Evolutionary conservation across 2,113 vertebrate genomes (phyloP).

Genomic region (Nyctibius bracteatus): DNA sequence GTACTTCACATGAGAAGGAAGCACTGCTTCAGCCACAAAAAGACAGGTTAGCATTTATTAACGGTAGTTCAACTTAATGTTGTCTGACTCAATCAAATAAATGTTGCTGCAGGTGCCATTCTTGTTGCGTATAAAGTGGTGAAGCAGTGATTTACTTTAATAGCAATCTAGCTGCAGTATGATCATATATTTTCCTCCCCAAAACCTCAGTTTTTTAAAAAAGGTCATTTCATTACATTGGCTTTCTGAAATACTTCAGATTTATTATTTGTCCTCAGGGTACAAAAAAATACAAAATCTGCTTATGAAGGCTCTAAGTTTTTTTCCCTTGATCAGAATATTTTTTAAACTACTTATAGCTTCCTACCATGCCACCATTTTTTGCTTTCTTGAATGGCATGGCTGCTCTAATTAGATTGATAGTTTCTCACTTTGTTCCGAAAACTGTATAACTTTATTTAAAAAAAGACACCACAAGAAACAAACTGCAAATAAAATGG

Average conservation of each 20-base stretch:
- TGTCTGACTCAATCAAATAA: background rate
- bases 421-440: background rate
- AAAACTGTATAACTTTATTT: background rate
- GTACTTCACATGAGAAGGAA: background rate
- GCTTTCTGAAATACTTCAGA: slow-evolving; percentile 16
- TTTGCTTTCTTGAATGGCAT: background rate
- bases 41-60: background rate
- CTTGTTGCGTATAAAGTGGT: background rate
- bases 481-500: background rate
- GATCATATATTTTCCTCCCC: background rate
- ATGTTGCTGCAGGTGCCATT: background rate
- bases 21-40: background rate
- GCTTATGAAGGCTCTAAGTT: background rate
- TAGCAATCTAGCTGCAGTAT: background rate
- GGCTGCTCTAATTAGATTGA: slow-evolving; percentile 2
- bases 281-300: slow-evolving; percentile 38
- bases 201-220: background rate
- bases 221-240: slow-evolving; percentile 49
- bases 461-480: background rate
- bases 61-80: background rate
- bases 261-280: slow-evolving; percentile 35
- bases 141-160: slow-evolving; percentile 4
- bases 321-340: slow-evolving; percentile 24
- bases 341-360: slow-evolving; percentile 37
- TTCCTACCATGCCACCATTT: background rate